phyloP scores from a whole-genome alignment of 2,888 invertebrate genomes.

The Chrysodeixis includens region DNA sequence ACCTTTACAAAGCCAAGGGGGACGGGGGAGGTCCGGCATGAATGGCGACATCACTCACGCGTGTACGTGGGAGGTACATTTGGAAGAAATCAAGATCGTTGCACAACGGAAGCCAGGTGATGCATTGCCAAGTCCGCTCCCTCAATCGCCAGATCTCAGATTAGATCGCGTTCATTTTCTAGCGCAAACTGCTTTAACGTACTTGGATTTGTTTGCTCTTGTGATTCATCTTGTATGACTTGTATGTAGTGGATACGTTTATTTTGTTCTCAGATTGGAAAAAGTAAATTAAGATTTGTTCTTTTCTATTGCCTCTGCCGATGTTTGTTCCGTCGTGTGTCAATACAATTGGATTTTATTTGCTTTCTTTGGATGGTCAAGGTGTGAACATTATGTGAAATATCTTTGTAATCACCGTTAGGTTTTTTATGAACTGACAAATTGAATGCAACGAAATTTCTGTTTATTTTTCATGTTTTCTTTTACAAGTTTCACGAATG shows the following conservation, averaged over 20 bases:
- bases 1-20: constrained; percentile 50
- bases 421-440: constrained; percentile 13
- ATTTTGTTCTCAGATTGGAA: constrained; percentile 64
- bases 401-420: constrained; percentile 28
- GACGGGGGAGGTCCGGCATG: constrained; percentile 65
- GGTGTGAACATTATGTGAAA: constrained; percentile 41
- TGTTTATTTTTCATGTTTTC: constrained; percentile 2
- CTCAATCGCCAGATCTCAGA: constrained; percentile 82
- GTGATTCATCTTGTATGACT: constrained; percentile 71
- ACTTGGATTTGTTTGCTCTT: constrained; percentile 73
- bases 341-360: constrained; percentile 52
- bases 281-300: constrained; percentile 67
- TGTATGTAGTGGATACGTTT: constrained; percentile 56
- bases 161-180: constrained; percentile 82
- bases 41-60: constrained; percentile 75
- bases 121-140: constrained; percentile 82
- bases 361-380: constrained; percentile 23
- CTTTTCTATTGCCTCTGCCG: constrained; percentile 39
- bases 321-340: constrained; percentile 45
- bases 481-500: too few relatives aligned
- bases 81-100: constrained; percentile 86
- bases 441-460: constrained; percentile 15
- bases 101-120: constrained; percentile 87
- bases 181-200: constrained; percentile 77
- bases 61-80: constrained; percentile 85